Evolutionary conservation across 2,113 vertebrate genomes (phyloP).

Genomic region (Peucedramus taeniatus): DNA sequence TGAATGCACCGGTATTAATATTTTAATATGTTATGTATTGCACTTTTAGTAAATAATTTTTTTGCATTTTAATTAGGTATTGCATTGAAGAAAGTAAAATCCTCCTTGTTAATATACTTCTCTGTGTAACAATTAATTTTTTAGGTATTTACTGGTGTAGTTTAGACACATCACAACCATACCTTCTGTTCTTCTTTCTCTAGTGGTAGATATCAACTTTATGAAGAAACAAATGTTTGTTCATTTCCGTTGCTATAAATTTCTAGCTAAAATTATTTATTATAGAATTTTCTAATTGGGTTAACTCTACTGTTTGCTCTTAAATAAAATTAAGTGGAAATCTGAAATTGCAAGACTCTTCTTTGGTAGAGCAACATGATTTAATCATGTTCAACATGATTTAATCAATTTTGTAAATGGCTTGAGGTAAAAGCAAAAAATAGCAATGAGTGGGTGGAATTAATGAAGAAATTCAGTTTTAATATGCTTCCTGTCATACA

Average conservation of each 20-base stretch:
- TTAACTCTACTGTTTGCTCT: background rate
- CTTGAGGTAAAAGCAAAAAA: constrained; percentile 23
- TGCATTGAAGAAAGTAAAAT: background rate
- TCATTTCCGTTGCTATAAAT: background rate
- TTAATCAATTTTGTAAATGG: background rate
- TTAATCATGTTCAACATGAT: background rate
- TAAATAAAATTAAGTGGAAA: background rate
- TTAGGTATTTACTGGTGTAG: background rate
- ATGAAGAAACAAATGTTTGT: background rate
- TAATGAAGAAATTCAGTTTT: constrained; percentile 20
- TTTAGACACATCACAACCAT: background rate
- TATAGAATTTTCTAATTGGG: background rate
- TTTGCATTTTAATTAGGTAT: background rate
- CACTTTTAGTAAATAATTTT: background rate
- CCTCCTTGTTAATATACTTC: background rate
- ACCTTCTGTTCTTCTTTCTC: background rate
- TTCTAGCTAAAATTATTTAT: background rate
- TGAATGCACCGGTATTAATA: background rate
- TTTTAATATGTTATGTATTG: background rate
- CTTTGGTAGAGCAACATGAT: background rate
- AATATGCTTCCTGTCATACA: background rate
- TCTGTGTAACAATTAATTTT: background rate
- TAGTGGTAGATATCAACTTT: background rate
- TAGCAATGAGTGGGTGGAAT: background rate
- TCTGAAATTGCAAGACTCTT: background rate